A percentile compares a stretch with the other conserved stretches of the same genome.
Evolutionary conservation across 2,888 invertebrate species (phyloP).

Genomic region (Orthosia gracilis): DNA sequence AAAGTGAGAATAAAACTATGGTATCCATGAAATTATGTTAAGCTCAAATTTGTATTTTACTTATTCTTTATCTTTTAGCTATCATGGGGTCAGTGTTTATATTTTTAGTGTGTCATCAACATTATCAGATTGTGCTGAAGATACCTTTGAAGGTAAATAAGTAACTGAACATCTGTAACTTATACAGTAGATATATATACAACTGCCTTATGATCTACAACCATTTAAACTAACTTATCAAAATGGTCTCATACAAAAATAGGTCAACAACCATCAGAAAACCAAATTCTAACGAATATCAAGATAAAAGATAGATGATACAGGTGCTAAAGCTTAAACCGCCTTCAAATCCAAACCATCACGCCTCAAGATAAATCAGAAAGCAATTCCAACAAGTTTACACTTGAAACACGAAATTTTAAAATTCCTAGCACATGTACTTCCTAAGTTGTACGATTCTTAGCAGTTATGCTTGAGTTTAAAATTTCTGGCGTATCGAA

Average conservation of each 20-base stretch:
- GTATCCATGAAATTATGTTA: background rate
- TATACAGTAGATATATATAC: background rate
- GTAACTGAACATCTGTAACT: background rate
- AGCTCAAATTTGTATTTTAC: background rate
- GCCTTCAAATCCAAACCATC: constrained; percentile 25
- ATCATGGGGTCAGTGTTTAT: too few species aligned
- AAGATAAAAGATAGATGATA: background rate
- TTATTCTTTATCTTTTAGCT: background rate
- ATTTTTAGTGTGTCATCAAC: too few species aligned
- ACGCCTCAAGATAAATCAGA: constrained; percentile 41
- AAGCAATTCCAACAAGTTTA: constrained; percentile 35
- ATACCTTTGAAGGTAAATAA: too few species aligned
- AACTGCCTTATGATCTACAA: background rate
- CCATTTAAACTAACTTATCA: background rate
- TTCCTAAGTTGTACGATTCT: constrained; percentile 46
- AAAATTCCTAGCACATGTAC: constrained; percentile 53
- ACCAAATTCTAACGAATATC: background rate
- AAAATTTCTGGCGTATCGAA: constrained; percentile 52
- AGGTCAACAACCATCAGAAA: background rate
- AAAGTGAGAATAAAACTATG: constrained; percentile 5
- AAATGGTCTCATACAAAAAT: background rate
- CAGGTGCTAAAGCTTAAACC: constrained; percentile 6
- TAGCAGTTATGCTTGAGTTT: constrained; percentile 43
- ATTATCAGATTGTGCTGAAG: too few species aligned
- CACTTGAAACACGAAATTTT: constrained; percentile 45